Evolutionary conservation across 2,113 vertebrate genomes (phyloP).

Genomic region (Gavia stellata): DNA sequence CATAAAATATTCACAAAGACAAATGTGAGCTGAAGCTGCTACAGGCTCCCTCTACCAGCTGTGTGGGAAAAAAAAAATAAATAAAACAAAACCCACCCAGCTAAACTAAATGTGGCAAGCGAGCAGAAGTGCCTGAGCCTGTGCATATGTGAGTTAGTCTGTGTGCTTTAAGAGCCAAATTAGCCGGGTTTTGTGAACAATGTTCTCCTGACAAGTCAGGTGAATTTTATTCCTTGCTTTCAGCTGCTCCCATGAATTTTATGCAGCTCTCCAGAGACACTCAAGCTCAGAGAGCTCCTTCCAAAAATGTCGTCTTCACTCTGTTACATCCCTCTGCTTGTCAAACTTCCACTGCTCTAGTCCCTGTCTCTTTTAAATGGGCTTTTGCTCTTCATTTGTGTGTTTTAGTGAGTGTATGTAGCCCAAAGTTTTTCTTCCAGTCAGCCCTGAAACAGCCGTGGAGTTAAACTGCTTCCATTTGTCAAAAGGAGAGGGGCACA

Average conservation of each 20-base stretch:
- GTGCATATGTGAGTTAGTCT: background rate
- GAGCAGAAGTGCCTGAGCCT: background rate
- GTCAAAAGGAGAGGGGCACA: background rate
- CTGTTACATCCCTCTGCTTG: background rate
- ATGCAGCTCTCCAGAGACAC: background rate
- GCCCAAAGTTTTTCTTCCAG: background rate
- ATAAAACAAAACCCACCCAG: background rate
- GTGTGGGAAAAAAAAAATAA: background rate
- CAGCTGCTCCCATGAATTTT: background rate
- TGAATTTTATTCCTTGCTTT: constrained; percentile 28
- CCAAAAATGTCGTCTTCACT: background rate
- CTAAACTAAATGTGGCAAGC: background rate
- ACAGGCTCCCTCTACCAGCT: background rate
- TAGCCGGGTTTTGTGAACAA: background rate
- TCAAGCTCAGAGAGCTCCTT: background rate
- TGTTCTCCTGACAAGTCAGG: background rate
- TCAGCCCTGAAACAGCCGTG: background rate
- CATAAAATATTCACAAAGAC: constrained; percentile 49
- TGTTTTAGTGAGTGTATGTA: background rate
- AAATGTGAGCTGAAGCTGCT: constrained; percentile 5
- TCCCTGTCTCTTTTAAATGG: background rate
- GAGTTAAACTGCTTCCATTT: background rate
- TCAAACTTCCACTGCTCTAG: background rate
- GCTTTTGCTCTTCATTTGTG: background rate
- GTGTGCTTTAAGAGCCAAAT: background rate